Percentiles rank a stretch among this genome's conserved stretches.
Evolutionary conservation across 2,888 invertebrate species (phyloP).

Genomic region (Cactoblastis cactorum): DNA sequence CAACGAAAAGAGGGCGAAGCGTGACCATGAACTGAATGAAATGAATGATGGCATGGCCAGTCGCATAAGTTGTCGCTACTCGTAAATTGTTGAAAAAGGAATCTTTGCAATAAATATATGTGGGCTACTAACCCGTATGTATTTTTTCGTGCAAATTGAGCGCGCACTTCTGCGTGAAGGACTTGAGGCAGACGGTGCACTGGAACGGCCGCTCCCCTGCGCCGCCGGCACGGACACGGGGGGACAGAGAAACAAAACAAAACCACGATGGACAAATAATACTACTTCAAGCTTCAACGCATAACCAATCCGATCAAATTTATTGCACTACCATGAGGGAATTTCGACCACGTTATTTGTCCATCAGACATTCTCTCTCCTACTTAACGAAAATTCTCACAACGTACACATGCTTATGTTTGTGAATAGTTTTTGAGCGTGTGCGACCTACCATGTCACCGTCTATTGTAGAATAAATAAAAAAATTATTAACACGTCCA

Average conservation of each 20-base stretch:
- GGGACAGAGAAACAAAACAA: slow-evolving; percentile 79
- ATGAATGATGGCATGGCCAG: slow-evolving; percentile 54
- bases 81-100: slow-evolving; percentile 53
- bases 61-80: slow-evolving; percentile 55
- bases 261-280: slow-evolving; percentile 79
- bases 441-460: slow-evolving; percentile 49
- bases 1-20: slow-evolving; percentile 74
- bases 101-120: slow-evolving; percentile 67
- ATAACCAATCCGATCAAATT: slow-evolving; percentile 27
- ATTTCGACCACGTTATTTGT: slow-evolving; percentile 68
- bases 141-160: slow-evolving; percentile 82
- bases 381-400: slow-evolving; percentile 66
- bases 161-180: slow-evolving; percentile 82
- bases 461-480: not conserved
- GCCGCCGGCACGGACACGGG: slow-evolving; percentile 63
- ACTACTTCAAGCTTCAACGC: slow-evolving; percentile 36
- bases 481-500: slow-evolving; percentile 39
- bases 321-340: slow-evolving; percentile 65
- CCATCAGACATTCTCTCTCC: slow-evolving; percentile 73
- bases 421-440: slow-evolving; percentile 81
- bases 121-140: slow-evolving; percentile 82
- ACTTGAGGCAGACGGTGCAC: slow-evolving; percentile 82
- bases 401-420: slow-evolving; percentile 78
- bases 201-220: slow-evolving; percentile 81
- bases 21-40: slow-evolving; percentile 64